These are phyloP conservation scores for Spilosoma lubricipeda DNA, from an alignment of 2,888 invertebrate species.

Conservation along the genomic window DNA sequence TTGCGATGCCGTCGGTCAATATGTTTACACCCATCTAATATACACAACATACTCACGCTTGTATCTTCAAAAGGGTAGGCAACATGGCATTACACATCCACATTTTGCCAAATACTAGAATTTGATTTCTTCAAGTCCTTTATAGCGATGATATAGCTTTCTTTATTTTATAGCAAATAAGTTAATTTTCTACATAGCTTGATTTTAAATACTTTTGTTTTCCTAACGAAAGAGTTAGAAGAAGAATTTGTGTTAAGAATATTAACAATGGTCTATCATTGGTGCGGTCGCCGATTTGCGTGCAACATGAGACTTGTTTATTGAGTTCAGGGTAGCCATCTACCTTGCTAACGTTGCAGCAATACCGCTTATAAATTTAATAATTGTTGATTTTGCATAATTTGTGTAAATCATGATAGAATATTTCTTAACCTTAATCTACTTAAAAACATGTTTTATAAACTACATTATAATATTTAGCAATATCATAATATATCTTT, in stretches of 20 bases:
- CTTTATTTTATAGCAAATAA: constrained; percentile 4
- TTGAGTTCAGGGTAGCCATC: constrained; percentile 66
- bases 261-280: constrained; percentile 51
- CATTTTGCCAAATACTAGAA: neutral
- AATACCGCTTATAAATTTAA: constrained; percentile 33
- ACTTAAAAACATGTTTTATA: neutral
- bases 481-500: neutral
- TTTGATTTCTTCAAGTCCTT: neutral
- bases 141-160: neutral
- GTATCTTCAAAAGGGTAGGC: neutral
- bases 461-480: neutral
- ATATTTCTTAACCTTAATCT: constrained; percentile 41
- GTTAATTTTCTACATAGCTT: constrained; percentile 28
- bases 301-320: constrained; percentile 76
- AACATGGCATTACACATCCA: neutral
- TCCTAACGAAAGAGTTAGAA: neutral
- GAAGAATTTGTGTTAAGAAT: constrained; percentile 25
- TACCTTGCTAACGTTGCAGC: constrained; percentile 37
- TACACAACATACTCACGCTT: neutral
- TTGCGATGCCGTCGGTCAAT: constrained; percentile 51
- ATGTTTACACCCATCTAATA: constrained; percentile 19
- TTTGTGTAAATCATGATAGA: constrained; percentile 46
- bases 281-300: constrained; percentile 54
- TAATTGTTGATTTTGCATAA: constrained; percentile 42
- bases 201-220: neutral